phyloP scores from a whole-genome alignment of 2,113 vertebrate genomes.

The Tetrao urogallus region DNA sequence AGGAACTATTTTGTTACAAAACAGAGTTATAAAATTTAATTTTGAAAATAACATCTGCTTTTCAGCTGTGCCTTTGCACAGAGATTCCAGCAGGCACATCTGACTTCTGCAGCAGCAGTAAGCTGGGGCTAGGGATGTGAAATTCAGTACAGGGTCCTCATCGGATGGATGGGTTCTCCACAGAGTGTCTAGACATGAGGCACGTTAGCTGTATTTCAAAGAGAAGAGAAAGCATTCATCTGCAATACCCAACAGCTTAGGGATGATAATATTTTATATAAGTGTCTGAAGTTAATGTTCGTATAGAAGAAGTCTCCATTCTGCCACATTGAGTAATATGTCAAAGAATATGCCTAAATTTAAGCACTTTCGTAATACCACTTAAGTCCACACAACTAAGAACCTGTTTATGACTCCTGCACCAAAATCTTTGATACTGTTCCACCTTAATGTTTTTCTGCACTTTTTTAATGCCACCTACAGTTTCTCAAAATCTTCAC shows the following conservation, averaged over 20 bases:
- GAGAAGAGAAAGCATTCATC: background rate
- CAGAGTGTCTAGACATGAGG: background rate
- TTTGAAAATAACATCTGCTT: background rate
- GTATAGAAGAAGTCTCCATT: background rate
- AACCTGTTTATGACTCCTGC: background rate
- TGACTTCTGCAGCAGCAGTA: background rate
- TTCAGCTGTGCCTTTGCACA: background rate
- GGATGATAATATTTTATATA: background rate
- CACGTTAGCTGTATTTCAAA: background rate
- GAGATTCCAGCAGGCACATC: background rate
- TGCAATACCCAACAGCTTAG: background rate
- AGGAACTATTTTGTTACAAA: background rate
- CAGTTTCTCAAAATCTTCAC: background rate
- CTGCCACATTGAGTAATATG: background rate
- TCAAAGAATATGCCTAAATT: background rate
- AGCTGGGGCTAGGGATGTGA: accelerated
- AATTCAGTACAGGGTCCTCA: background rate
- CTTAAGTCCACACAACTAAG: background rate
- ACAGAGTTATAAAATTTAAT: background rate
- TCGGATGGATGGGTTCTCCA: background rate
- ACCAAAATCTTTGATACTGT: background rate
- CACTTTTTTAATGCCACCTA: background rate
- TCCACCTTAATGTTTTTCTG: background rate
- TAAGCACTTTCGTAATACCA: background rate
- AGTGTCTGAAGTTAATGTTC: background rate